Percentiles rank a stretch among this genome's conserved stretches.
Conservation (phyloP, 2,113 vertebrate genomes). For the Antechinus flavipes region DNA sequence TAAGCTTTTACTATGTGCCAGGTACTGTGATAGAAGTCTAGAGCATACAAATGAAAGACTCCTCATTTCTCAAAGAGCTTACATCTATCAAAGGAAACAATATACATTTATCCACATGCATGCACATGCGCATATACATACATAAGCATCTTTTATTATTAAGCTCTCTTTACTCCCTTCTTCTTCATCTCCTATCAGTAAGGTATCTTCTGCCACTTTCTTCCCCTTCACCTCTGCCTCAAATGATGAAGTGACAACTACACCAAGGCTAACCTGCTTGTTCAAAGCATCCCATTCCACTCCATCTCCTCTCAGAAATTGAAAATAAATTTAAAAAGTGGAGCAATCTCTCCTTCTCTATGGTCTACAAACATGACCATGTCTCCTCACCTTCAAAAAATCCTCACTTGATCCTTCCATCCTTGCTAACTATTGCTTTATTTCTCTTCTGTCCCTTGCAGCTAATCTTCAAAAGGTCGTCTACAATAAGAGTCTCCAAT, state of each 20-base stretch:
- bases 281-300: not conserved
- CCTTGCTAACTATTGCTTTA: not conserved
- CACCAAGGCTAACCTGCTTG: too few relatives aligned
- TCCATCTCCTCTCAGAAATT: not conserved
- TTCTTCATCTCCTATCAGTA: too few relatives aligned
- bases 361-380: not conserved
- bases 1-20: not conserved
- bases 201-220: too few relatives aligned
- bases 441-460: not conserved
- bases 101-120: too few relatives aligned
- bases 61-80: not conserved
- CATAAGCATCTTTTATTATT: too few relatives aligned
- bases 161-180: too few relatives aligned
- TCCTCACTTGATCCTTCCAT: not conserved
- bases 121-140: too few relatives aligned
- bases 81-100: not conserved
- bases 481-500: not conserved
- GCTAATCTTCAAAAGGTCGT: not conserved
- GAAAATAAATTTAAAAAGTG: too few relatives aligned
- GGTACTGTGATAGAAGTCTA: not conserved
- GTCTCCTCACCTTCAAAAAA: too few relatives aligned
- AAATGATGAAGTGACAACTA: too few relatives aligned
- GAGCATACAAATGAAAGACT: not conserved
- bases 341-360: not conserved
- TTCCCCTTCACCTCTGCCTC: too few relatives aligned